Conservation (phyloP, 2,113 vertebrate genomes). For the Acanthisitta chloris region DNA sequence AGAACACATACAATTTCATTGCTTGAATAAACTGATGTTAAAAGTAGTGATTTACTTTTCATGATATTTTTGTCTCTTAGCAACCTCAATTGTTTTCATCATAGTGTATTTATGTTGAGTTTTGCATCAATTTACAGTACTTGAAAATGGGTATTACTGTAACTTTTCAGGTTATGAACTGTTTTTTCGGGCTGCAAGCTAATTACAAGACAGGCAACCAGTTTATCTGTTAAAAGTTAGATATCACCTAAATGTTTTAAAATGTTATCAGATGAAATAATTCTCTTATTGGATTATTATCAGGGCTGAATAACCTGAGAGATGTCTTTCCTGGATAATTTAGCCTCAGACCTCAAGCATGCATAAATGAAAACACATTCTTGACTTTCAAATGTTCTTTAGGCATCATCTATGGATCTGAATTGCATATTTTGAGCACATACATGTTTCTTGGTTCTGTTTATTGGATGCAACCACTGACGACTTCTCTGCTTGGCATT, state of each 20-base stretch:
- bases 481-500: not conserved
- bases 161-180: conserved; percentile 14
- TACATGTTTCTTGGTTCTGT: not conserved
- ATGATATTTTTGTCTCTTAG: conserved; percentile 18
- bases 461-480: not conserved
- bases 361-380: not conserved
- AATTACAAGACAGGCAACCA: not conserved
- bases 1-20: not conserved
- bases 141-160: not conserved
- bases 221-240: not conserved
- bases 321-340: not conserved
- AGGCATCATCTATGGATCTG: not conserved
- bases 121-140: conserved; percentile 16
- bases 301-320: not conserved
- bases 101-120: conserved; percentile 1
- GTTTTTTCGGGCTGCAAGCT: not conserved
- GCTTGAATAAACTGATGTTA: conserved; percentile 36
- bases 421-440: not conserved
- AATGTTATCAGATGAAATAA: not conserved
- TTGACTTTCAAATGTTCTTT: not conserved
- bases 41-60: conserved; percentile 42
- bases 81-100: conserved; percentile 38
- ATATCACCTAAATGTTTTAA: not conserved
- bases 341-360: not conserved
- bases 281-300: not conserved